Percentiles rank a stretch among this genome's conserved stretches.
These are phyloP conservation scores for Pogonophryne albipinna DNA, from an alignment of 2,797 vertebrate genomes.

Conservation along the genomic window DNA sequence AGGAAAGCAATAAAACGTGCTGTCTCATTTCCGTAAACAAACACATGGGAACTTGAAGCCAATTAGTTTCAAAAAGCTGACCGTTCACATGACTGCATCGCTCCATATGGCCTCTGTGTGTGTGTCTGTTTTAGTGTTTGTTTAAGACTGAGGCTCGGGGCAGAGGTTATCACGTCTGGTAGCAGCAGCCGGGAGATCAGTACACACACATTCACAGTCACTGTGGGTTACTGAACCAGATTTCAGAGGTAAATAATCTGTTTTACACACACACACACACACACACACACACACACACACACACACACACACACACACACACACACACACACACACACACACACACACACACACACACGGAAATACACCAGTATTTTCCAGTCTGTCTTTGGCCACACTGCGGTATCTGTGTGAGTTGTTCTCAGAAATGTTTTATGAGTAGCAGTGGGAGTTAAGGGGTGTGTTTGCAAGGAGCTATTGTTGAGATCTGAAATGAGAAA, in stretches of 20 bases:
- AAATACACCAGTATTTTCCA: constrained; percentile 36
- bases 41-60: constrained; percentile 28
- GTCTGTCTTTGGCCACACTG: background rate
- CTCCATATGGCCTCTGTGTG: constrained; percentile 1
- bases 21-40: constrained; percentile 38
- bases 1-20: constrained; percentile 57
- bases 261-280: no score
- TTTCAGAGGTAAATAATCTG: constrained; percentile 33
- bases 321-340: background rate
- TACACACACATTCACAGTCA: constrained; percentile 27
- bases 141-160: constrained; percentile 15
- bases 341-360: background rate
- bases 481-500: constrained; percentile 25
- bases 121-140: constrained; percentile 34
- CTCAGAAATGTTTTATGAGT: background rate
- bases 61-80: constrained; percentile 20
- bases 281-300: background rate
- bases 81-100: background rate
- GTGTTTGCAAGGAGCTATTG: constrained; percentile 38
- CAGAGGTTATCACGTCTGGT: constrained; percentile 49
- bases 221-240: constrained; percentile 6
- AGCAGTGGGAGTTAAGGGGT: constrained; percentile 13
- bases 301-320: no score
- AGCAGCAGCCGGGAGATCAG: constrained; percentile 19
- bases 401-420: constrained; percentile 16